Evolutionary conservation across 2,888 invertebrate species (phyloP), one percentile per base, ranked within the genome.

Genomic region (Nysson spinosus): DNA sequence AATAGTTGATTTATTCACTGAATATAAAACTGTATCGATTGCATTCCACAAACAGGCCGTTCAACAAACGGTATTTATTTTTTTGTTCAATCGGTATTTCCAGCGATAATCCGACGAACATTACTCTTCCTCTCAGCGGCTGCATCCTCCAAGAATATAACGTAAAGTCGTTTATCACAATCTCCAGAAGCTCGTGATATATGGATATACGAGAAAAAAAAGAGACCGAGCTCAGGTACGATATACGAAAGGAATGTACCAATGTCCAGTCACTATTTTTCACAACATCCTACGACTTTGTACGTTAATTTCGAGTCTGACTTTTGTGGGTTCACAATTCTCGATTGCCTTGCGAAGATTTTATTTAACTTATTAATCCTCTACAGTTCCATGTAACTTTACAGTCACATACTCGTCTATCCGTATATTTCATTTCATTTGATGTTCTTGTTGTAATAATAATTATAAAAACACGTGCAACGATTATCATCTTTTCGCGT

Each of bases 11-110:
- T n/a, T 43, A 24, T 14, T 26, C 30, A 42, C 30, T 11, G 56
- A 37, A 69, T 69, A 51, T 46, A 46, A 54, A 54, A 66, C 40
- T 61, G 24, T 35, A 60, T 56, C 58, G 69, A 69, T 69, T 69
- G 47, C 32, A n/a, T 28, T 37, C n/a, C 28, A 11, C 47, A 26
- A 35, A 20, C 30, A 12, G 28, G 24, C 43, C 12, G 26, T 22
- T 39, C 50, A 44, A 57, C 63, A 49, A 57, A 54, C 34, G 54
- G 49, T 69, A 69, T 69, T 69, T 61, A 50, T 60, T 61, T 61
- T 61, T 56, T 40, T 19, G 28, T 52, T 42, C 14, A 34, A 39
- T 37, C 32, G 47, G 16, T 39, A 35, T 32, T n/a, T 20, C 44
- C 34, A 34, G 34, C 51, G 60, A 50, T 69, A 57, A 70, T 66